Percentiles rank a stretch among this genome's conserved stretches.
These are phyloP conservation scores for Ginglymostoma cirratum DNA, from an alignment of 2,113 vertebrate genomes.

Conservation along the genomic window DNA sequence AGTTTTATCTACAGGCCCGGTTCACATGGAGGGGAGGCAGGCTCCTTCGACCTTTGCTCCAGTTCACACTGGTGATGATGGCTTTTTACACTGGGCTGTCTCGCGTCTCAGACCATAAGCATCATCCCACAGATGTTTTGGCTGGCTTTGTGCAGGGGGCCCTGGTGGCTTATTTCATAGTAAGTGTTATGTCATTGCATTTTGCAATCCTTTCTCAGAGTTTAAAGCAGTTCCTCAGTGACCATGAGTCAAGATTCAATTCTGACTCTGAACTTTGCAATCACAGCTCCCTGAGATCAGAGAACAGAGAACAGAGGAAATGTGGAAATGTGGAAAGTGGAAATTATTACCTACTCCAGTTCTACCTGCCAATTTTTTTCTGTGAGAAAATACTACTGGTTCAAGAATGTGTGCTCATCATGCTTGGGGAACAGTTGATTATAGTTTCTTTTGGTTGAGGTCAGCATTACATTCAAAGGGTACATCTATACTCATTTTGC, in stretches of 20 bases:
- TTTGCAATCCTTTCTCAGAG: neutral
- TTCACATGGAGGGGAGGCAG: slow-evolving; percentile 89
- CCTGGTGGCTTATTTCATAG: slow-evolving; percentile 86
- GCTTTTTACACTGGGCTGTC: slow-evolving; percentile 92
- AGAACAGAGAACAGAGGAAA: slow-evolving; percentile 10
- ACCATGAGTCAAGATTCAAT: slow-evolving; percentile 1
- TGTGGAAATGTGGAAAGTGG: slow-evolving; percentile 14
- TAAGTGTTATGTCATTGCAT: slow-evolving; percentile 54
- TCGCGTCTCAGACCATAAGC: slow-evolving; percentile 87
- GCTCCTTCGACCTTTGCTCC: slow-evolving; percentile 82
- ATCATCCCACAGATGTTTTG: slow-evolving; percentile 86
- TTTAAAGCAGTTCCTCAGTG: neutral
- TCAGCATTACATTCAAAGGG: neutral
- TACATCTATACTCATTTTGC: neutral
- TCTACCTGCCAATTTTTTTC: slow-evolving; percentile 28
- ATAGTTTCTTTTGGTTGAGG: slow-evolving; percentile 12
- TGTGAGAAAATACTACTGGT: neutral
- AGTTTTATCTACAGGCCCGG: slow-evolving; percentile 94
- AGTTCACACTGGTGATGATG: slow-evolving; percentile 97
- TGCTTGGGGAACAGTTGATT: neutral
- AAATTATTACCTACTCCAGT: slow-evolving; percentile 4
- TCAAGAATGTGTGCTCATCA: neutral
- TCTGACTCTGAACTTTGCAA: too few relatives aligned
- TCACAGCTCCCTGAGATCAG: slow-evolving; percentile 7
- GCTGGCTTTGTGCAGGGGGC: slow-evolving; percentile 85